Percentiles rank a stretch among this genome's conserved stretches.
phyloP scores from a whole-genome alignment of 1,140 invertebrate species.

The Caenorhabditis elegans region DNA sequence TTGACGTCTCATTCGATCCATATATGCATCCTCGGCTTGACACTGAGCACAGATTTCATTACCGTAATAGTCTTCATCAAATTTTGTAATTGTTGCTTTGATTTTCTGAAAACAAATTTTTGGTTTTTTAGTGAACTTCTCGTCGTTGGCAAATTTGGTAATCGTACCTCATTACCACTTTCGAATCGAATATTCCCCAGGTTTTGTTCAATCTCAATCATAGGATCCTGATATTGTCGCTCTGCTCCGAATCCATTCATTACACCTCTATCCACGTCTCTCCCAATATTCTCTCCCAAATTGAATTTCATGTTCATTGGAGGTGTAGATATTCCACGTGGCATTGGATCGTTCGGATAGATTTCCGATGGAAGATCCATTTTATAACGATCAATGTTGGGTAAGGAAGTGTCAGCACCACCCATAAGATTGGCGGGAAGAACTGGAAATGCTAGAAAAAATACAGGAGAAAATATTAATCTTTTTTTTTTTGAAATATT shows the following conservation, averaged over 20 bases:
- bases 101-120: background rate
- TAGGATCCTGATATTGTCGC: background rate
- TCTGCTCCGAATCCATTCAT: slow-evolving; percentile 18
- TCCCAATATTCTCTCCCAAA: slow-evolving; percentile 20
- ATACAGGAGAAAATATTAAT: too few relatives aligned
- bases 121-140: background rate
- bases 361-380: slow-evolving; percentile 20
- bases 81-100: background rate
- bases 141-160: background rate
- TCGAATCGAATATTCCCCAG: slow-evolving; percentile 20
- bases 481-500: too few relatives aligned
- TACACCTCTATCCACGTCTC: slow-evolving; percentile 6
- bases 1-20: slow-evolving; percentile 29
- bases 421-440: slow-evolving; percentile 3
- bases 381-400: background rate
- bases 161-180: background rate
- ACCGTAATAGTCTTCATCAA: slow-evolving; percentile 11
- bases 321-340: background rate
- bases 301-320: background rate
- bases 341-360: slow-evolving; percentile 5
- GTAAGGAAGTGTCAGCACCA: background rate
- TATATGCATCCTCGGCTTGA: slow-evolving; percentile 25
- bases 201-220: slow-evolving; percentile 6
- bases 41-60: slow-evolving; percentile 42
- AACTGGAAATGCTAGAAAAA: background rate